A percentile compares a stretch with the other conserved stretches of the same genome.
These are phyloP conservation scores for Bergia puertoricense DNA, from an alignment of 92 coral and sea anemone genomes.

Conservation along the genomic window DNA sequence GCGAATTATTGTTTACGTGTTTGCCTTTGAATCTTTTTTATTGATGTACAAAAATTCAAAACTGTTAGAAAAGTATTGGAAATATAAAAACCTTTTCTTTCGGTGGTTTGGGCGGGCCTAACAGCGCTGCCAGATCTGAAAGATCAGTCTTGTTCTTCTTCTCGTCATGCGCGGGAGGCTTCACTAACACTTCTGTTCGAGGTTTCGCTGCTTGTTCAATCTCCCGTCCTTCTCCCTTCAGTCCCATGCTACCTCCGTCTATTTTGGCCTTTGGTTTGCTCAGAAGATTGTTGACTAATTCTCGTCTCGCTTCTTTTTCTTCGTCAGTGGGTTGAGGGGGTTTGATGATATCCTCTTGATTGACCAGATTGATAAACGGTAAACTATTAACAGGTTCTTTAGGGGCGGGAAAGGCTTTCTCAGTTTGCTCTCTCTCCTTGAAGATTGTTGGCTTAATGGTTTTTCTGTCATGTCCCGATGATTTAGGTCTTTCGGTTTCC, in stretches of 20 bases:
- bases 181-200: conserved; percentile 47
- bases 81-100: conserved; percentile 66
- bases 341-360: conserved; percentile 20
- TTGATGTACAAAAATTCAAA: background rate
- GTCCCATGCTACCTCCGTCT: conserved; percentile 61
- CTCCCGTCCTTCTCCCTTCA: conserved; percentile 80
- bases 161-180: conserved; percentile 46
- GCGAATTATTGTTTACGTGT: no score
- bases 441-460: conserved; percentile 13
- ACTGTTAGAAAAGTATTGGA: background rate
- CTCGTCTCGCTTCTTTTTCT: conserved; percentile 73
- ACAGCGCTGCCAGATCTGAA: conserved; percentile 76
- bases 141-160: conserved; percentile 63
- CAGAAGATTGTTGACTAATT: conserved; percentile 70
- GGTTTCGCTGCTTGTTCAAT: conserved; percentile 45
- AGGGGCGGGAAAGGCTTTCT: background rate
- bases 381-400: conserved; percentile 5
- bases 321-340: conserved; percentile 49
- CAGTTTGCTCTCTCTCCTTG: conserved; percentile 30
- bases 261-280: conserved; percentile 55
- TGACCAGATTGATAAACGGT: conserved; percentile 35
- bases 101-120: conserved; percentile 51
- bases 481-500: conserved; percentile 28
- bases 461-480: conserved; percentile 18
- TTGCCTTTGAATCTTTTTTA: no score